These are phyloP conservation scores for Himalopsyche kuldschensis DNA, from an alignment of 2,888 invertebrate species.

Conservation along the genomic window DNA sequence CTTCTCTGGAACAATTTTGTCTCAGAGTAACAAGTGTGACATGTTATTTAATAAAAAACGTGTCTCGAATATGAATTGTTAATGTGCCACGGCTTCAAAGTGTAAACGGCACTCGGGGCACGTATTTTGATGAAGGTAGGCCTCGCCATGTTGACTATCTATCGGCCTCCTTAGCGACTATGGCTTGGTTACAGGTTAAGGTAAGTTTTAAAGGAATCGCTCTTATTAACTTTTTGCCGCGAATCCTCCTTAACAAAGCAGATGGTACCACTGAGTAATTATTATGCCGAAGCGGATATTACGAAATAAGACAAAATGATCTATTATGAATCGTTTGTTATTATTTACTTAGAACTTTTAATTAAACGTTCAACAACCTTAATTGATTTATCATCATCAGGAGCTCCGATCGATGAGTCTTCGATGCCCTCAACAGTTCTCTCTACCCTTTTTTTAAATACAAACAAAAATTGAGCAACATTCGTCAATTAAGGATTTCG, in stretches of 20 bases:
- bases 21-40: slow-evolving; percentile 26
- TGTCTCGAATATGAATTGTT: slow-evolving; percentile 24
- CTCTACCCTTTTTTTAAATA: too few species aligned
- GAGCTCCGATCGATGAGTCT: too few species aligned
- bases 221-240: slow-evolving; percentile 16
- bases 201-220: slow-evolving; percentile 12
- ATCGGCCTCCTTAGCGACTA: not conserved
- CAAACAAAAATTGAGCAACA: too few species aligned
- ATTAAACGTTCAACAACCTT: too few species aligned
- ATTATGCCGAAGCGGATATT: not conserved
- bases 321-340: too few species aligned
- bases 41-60: slow-evolving; percentile 36
- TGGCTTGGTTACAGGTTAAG: not conserved
- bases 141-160: not conserved
- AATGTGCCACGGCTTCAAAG: not conserved
- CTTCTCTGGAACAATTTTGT: not conserved
- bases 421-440: too few species aligned
- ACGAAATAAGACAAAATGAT: not conserved
- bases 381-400: too few species aligned
- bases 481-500: too few species aligned
- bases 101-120: not conserved
- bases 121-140: slow-evolving; percentile 1
- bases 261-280: slow-evolving; percentile 11
- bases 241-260: slow-evolving; percentile 10
- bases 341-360: too few species aligned